Base-by-base conservation (phyloP, 2,888 invertebrate species). In the Cephus pulcher region DNA sequence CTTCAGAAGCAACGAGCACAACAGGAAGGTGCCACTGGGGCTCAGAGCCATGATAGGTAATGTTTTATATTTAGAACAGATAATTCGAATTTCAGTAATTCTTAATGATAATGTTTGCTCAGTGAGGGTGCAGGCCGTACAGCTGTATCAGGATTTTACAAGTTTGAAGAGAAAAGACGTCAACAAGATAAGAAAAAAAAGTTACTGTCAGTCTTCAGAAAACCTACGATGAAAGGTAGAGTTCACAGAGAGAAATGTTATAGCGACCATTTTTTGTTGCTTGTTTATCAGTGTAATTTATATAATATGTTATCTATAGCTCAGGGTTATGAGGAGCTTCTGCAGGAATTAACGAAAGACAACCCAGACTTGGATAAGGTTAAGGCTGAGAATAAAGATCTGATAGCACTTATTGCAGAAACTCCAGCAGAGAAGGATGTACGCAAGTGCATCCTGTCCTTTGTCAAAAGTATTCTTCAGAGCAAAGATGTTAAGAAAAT, bases 91-190 rank as follows among this genome's bases (percentile, higher is more conserved):
- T 30, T 71, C 12, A 71, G 0, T 71, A 12, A 34, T 32, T 33
- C 32, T 71, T 33, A 71, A 23, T 71, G 33, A 15, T 71, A 82
- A 75, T 79, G 11, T 33, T 69, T 68, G 15, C 71, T 33, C 70
- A 82, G 80, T 23, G 82, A 82, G 34, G 76, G 78, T 76, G 74
- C 76, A 11, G 74, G 76, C 32, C 81, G 80, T 76, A 80, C 80
- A 12, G 87, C 92, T 34, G 88, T 93, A 34, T 92, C 94, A 75
- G 93, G 95, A 1, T 97, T 97, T 92, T 94, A 95, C 70, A 96
- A 96, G 92, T 97, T 97, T 90, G 97, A 97, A 88, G 97, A 97
- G 90, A 97, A 97, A 89, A 95, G 97, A 80, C 94, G 95, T 33
- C 95, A 96, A 74, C 94, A 94, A 75, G 96, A 96, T 85, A 97